These are phyloP conservation scores for Muscicapa striata DNA, from an alignment of 2,797 vertebrate genomes.

Conservation along the genomic window DNA sequence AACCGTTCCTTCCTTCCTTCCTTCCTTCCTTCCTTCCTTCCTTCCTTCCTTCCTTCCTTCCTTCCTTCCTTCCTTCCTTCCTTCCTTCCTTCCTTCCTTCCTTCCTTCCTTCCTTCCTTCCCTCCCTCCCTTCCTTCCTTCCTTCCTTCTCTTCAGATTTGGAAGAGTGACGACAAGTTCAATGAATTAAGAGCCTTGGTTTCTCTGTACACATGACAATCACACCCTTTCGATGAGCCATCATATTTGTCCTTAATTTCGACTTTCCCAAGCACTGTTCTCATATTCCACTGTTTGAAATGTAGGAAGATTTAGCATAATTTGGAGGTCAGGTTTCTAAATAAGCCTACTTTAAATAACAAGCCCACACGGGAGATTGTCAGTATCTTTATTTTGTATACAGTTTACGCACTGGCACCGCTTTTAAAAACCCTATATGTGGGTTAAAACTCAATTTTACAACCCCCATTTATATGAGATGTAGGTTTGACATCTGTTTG, in stretches of 20 bases:
- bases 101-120: not conserved
- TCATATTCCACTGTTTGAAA: not conserved
- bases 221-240: not conserved
- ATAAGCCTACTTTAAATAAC: constrained; percentile 27
- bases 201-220: not conserved
- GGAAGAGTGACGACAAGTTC: not conserved
- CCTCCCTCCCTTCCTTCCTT: too few species aligned
- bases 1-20: not conserved
- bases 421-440: constrained; percentile 45
- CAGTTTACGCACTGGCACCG: constrained; percentile 55
- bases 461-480: constrained; percentile 73
- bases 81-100: not conserved
- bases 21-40: too few species aligned
- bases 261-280: constrained; percentile 13
- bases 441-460: constrained; percentile 76
- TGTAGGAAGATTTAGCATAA: not conserved
- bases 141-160: not conserved
- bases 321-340: constrained; percentile 44
- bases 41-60: not conserved
- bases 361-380: not conserved
- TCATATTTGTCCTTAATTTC: constrained; percentile 49
- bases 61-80: not conserved
- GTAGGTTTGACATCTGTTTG: constrained; percentile 85
- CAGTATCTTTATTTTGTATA: constrained; percentile 43
- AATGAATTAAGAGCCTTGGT: not conserved